Evolutionary conservation across 2,113 vertebrate genomes (phyloP).

Genomic region (Eonycteris spelaea): DNA sequence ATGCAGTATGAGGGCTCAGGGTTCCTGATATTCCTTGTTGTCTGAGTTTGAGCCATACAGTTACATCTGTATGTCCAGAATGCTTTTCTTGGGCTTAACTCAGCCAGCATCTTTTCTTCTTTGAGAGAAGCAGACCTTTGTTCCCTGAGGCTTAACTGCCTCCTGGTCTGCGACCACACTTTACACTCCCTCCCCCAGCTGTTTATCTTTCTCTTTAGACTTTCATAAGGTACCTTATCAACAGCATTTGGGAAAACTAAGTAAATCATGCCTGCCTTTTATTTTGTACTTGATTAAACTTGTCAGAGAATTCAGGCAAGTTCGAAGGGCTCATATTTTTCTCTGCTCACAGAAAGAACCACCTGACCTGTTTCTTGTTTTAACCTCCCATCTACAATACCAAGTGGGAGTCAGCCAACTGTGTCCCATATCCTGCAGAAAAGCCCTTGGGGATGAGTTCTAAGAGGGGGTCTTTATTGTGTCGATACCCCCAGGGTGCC

Average conservation of each 20-base stretch:
- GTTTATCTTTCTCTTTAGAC: constrained; percentile 73
- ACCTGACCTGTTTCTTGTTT: constrained; percentile 25
- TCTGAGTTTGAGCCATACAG: background rate
- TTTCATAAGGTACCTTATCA: constrained; percentile 73
- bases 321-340: constrained; percentile 48
- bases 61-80: no score
- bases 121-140: background rate
- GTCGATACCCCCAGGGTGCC: background rate
- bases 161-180: constrained; percentile 50
- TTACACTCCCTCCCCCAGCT: constrained; percentile 20
- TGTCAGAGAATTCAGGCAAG: constrained; percentile 62
- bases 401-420: background rate
- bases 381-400: background rate
- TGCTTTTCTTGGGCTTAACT: background rate
- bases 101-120: background rate
- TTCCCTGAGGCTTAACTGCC: constrained; percentile 14
- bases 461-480: background rate
- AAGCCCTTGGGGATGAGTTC: background rate
- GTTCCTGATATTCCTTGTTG: background rate
- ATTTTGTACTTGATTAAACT: constrained; percentile 72
- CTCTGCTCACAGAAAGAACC: background rate
- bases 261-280: constrained; percentile 78
- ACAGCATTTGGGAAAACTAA: constrained; percentile 66
- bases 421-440: background rate
- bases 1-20: background rate